Evolutionary conservation across 2,888 invertebrate species (phyloP).

Genomic region (Rhagonycha lutea): DNA sequence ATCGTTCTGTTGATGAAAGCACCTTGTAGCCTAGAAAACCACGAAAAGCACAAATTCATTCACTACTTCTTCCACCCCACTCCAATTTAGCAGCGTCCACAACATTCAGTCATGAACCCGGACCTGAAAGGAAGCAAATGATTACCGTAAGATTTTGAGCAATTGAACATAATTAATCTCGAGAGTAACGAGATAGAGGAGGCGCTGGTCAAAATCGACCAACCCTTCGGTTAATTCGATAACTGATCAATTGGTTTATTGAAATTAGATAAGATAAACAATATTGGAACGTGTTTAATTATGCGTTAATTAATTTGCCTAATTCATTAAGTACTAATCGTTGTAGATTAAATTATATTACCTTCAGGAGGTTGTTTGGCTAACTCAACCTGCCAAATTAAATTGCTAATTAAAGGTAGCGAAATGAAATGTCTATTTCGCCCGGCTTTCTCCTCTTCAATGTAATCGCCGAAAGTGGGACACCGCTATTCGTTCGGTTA

Average conservation of each 20-base stretch:
- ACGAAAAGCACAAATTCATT: neutral
- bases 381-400: conserved; percentile 19
- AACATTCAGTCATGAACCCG: neutral
- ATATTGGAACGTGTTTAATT: neutral
- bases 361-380: neutral
- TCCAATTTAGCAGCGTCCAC: neutral
- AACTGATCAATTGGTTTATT: neutral
- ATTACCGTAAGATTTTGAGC: neutral
- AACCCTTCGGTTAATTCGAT: neutral
- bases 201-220: too few relatives aligned
- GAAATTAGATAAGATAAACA: neutral
- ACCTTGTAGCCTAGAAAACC: neutral
- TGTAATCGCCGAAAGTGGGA: conserved; percentile 25
- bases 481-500: conserved; percentile 13
- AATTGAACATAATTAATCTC: neutral
- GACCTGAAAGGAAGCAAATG: neutral
- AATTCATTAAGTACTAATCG: neutral
- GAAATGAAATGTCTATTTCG: conserved; percentile 21
- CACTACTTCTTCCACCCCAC: neutral
- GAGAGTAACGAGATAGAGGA: too few relatives aligned
- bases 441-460: conserved; percentile 23
- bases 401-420: conserved; percentile 16
- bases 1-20: neutral
- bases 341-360: neutral
- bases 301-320: neutral